Conservation (phyloP, 2,797 vertebrate species). For the Capromys pilorides region DNA sequence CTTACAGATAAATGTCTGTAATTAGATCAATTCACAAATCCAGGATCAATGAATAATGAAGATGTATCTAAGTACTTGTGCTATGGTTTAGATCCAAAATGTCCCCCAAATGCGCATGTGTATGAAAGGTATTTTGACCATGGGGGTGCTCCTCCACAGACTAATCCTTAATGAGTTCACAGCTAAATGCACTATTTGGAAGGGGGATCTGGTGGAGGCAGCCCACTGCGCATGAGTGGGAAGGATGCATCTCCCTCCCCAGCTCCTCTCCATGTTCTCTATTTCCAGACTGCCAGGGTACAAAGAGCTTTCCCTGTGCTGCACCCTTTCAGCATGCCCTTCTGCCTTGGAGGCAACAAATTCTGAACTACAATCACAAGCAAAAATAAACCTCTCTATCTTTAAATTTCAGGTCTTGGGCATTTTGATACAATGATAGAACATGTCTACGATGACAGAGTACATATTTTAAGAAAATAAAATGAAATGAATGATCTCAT, state of each 20-base stretch:
- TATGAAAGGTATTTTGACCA: neutral
- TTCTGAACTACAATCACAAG: neutral
- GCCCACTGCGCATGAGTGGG: neutral
- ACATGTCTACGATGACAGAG: neutral
- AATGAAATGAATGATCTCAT: neutral
- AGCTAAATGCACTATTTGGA: neutral
- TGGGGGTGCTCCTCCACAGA: neutral
- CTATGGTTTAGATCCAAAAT: neutral
- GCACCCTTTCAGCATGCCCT: neutral
- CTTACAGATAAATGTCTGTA: neutral
- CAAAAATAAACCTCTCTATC: neutral
- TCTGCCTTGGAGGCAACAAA: neutral
- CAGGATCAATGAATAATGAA: neutral
- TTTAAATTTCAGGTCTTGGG: neutral
- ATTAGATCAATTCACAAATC: neutral
- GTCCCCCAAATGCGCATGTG: neutral
- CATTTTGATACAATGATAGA: neutral
- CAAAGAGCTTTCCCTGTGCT: neutral
- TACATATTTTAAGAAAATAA: neutral
- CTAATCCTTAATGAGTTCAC: neutral
- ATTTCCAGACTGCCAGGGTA: neutral
- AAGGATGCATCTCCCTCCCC: neutral
- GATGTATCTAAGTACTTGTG: neutral
- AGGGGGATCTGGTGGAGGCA: neutral
- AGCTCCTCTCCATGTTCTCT: neutral